Conservation (phyloP, 2,797 vertebrate genomes). For the Echeneis naucrates region DNA sequence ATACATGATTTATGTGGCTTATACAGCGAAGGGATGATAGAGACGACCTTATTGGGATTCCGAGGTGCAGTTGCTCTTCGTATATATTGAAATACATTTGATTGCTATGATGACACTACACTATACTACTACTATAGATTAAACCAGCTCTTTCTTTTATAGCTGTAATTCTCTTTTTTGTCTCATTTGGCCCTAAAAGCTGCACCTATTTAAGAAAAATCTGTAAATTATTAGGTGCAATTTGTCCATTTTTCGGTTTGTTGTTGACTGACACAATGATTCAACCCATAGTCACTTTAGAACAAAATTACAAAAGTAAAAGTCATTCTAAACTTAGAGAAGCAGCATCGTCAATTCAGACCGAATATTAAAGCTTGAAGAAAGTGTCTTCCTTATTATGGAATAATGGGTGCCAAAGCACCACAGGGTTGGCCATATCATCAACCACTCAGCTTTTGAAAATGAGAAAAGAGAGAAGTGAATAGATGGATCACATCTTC, state of each 20-base stretch:
- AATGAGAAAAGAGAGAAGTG: neutral
- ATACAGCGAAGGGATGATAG: conserved; percentile 43
- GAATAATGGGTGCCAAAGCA: neutral
- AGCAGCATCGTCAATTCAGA: neutral
- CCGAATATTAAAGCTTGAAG: conserved; percentile 5
- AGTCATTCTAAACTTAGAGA: neutral
- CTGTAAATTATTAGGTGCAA: conserved; percentile 1
- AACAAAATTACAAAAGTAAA: no score
- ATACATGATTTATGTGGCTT: conserved; percentile 85
- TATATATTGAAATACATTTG: conserved; percentile 30
- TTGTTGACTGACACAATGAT: conserved; percentile 20
- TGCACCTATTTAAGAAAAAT: conserved; percentile 11
- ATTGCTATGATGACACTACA: conserved; percentile 21
- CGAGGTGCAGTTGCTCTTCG: conserved; percentile 32
- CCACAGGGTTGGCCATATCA: neutral
- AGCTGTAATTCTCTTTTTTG: conserved; percentile 24
- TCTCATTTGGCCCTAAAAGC: conserved; percentile 16
- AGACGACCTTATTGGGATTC: conserved; percentile 65
- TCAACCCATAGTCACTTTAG: neutral
- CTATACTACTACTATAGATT: conserved; percentile 20
- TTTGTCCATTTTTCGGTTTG: conserved; percentile 12
- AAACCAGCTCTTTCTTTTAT: conserved; percentile 24
- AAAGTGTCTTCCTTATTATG: conserved; percentile 12
- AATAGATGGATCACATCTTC: neutral
- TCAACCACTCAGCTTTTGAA: neutral